Evolutionary conservation across 2,797 vertebrate genomes (phyloP).

Genomic region (Tauraco hartlaubi): DNA sequence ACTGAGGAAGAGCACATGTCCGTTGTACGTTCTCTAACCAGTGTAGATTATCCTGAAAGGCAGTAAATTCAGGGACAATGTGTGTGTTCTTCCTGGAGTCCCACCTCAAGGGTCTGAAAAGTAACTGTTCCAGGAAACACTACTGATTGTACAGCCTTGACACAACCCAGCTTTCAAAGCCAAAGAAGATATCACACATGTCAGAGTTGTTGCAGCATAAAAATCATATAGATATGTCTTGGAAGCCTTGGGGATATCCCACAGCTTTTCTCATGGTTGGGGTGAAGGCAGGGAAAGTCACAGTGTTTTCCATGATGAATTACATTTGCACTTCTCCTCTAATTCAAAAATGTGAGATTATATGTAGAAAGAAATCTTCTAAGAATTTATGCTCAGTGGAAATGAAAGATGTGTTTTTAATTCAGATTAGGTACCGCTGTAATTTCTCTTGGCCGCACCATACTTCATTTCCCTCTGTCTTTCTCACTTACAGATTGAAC

Average conservation of each 20-base stretch:
- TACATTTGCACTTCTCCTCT: background rate
- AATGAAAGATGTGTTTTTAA: background rate
- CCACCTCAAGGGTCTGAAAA: background rate
- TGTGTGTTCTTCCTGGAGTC: background rate
- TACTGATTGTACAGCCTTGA: background rate
- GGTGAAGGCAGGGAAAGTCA: background rate
- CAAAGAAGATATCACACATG: background rate
- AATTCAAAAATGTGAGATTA: background rate
- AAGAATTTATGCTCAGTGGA: background rate
- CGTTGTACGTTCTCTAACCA: too few relatives aligned
- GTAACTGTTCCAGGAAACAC: background rate
- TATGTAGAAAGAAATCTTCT: background rate
- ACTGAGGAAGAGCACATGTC: accelerated
- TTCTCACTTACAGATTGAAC: background rate
- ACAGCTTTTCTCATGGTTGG: background rate
- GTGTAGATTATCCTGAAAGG: background rate
- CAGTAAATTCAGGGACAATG: background rate
- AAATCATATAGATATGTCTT: background rate
- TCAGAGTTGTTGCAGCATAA: background rate
- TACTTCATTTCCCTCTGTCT: background rate
- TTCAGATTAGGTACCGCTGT: background rate
- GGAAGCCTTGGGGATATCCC: background rate
- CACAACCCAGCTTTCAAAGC: background rate
- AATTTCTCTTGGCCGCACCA: background rate
- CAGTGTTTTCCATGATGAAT: background rate